Evolutionary conservation across 1,140 invertebrate species (phyloP).

Genomic region (Lanistes nyassanus): DNA sequence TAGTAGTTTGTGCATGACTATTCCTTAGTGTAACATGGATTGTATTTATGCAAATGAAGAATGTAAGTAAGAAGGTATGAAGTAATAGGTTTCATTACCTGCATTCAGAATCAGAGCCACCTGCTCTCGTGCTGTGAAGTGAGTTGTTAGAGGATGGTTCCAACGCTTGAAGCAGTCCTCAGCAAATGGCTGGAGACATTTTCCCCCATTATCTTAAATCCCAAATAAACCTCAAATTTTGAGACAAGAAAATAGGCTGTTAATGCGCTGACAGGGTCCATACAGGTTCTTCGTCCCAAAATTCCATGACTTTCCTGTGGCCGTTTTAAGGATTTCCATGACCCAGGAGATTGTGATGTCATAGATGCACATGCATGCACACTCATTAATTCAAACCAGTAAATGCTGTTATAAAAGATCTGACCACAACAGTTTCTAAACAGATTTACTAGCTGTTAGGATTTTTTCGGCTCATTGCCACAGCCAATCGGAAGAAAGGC

Average conservation of each 20-base stretch:
- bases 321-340: not conserved
- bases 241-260: not conserved
- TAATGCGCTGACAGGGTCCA: too few species aligned
- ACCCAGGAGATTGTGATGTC: not conserved
- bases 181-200: conserved; percentile 30
- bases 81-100: not conserved
- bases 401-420: too few species aligned
- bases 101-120: conserved; percentile 35
- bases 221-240: not conserved
- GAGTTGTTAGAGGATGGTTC: conserved; percentile 39
- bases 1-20: not conserved
- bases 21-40: not conserved
- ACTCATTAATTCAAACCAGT: too few species aligned
- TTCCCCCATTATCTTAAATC: not conserved
- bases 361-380: not conserved
- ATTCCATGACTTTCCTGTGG: not conserved
- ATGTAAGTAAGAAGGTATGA: conserved; percentile 4
- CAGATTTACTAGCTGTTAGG: too few species aligned
- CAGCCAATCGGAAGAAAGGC: too few species aligned
- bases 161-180: conserved; percentile 52
- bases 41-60: too few species aligned
- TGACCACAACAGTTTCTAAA: too few species aligned
- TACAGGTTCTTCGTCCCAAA: too few species aligned
- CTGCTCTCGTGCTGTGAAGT: conserved; percentile 42
- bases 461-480: too few species aligned